Base-by-base conservation (phyloP, 2,888 invertebrate genomes). In the Leptogaster cylindrica region DNA sequence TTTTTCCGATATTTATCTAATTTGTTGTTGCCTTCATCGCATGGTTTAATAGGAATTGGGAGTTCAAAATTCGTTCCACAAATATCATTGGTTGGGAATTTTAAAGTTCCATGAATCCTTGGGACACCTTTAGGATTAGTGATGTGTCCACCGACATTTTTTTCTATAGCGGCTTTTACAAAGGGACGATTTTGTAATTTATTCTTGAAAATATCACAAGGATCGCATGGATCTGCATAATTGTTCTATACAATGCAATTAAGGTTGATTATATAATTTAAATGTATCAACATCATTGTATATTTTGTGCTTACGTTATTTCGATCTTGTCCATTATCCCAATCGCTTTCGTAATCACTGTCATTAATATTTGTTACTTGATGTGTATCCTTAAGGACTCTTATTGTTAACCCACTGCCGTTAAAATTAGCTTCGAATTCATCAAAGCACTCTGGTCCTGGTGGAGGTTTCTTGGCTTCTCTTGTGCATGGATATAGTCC, bases 391-490 rank as follows among this genome's bases (percentile, higher is more conserved):
- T 80, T 81, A 1, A 77, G 73, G 2, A 81, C 78, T 0, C 81
- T 76, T 61, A 81, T 77, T 12, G 75, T 76, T 3, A 81, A 71
- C 10, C 78, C 77, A 65, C 79, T 80, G 41, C 80, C 81, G 72
- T 79, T 79, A 1, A 79, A 72, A 51, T 76, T 75, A 1, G 81
- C 81, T 70, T 81, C 79, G 67, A 81, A 81, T 68, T 79, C 79
- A 39, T 81, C 80, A 48, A 78, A 81, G 3, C 76, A 77, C 12
- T 79, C 79, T 14, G 50, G 20, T 20, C 51, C 41, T n/a, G 48
- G 48, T n/a, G 3, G 3, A 5, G 36, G 27, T 27, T 41, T 27
- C 23, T 20, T 27, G 2, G 65, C 28, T n/a, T 12, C 5, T 18
- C 27, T 18, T 7, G 31, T 28, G 14, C 65, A 65, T 16, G 65